Evolutionary conservation across 1,140 invertebrate genomes (phyloP).

Genomic region (Drosophila obscura): DNA sequence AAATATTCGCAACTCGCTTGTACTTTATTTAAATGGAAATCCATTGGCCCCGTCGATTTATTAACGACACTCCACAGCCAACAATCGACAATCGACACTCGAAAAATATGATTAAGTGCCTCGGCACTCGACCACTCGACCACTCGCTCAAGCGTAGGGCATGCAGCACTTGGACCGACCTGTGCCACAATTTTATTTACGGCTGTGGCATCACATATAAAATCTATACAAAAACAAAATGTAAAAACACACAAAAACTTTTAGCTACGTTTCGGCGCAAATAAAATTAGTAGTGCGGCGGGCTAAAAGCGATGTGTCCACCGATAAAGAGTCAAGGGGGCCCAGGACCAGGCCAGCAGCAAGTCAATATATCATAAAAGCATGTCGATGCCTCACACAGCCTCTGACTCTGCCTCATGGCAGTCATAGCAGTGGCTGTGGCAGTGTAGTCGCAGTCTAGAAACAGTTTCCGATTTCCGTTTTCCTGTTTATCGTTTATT

Average conservation of each 20-base stretch:
- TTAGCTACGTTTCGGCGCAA: conserved; percentile 21
- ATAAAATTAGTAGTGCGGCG: conserved; percentile 77
- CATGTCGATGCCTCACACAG: conserved; percentile 64
- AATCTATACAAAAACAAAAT: neutral
- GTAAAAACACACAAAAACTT: conserved; percentile 43
- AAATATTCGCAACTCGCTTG: no score
- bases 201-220: neutral
- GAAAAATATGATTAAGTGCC: conserved; percentile 49
- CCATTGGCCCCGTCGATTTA: conserved; percentile 15
- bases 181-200: conserved; percentile 12
- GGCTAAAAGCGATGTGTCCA: conserved; percentile 68
- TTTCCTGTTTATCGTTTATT: conserved; percentile 82
- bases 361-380: conserved; percentile 82
- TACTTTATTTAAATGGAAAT: no score
- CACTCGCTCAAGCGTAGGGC: no score
- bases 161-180: no score
- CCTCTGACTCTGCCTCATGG: conserved; percentile 19
- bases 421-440: no score
- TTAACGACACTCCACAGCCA: conserved; percentile 25
- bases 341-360: conserved; percentile 26
- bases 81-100: neutral
- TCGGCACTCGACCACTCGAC: conserved; percentile 24
- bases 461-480: conserved; percentile 81
- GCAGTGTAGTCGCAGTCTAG: conserved; percentile 33
- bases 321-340: conserved; percentile 52